Conservation (phyloP, 2,888 invertebrate genomes). For the Drepana falcataria region DNA sequence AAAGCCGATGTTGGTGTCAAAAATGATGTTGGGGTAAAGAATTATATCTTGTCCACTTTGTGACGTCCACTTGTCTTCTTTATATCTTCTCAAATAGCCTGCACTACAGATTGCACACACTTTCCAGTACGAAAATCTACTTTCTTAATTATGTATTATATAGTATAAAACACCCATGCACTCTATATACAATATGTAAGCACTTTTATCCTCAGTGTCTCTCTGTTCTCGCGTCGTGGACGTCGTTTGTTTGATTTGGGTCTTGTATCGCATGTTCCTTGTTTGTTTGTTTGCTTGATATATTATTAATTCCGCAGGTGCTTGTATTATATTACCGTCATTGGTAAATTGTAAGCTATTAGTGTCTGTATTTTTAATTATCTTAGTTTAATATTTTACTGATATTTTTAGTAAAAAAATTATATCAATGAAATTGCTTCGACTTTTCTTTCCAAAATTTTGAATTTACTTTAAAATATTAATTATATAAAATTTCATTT, state of each 20-base stretch:
- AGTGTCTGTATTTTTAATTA: no score
- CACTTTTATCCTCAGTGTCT: conserved; percentile 18
- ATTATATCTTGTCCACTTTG: conserved; percentile 24
- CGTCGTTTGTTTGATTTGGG: conserved; percentile 28
- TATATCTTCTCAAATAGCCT: conserved; percentile 18
- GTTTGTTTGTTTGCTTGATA: conserved; percentile 27
- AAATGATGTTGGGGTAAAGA: conserved; percentile 57
- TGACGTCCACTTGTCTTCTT: conserved; percentile 35
- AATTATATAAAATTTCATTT: no score
- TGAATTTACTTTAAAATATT: no score
- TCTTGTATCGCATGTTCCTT: conserved; percentile 54
- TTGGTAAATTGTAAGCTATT: background rate
- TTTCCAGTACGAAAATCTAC: background rate
- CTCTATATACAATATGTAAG: conserved; percentile 12
- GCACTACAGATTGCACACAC: conserved; percentile 16
- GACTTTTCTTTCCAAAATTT: no score
- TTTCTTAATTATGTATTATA: background rate
- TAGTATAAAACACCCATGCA: conserved; percentile 14
- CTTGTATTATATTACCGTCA: background rate
- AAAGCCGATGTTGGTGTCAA: conserved; percentile 42
- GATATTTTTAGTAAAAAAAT: no score
- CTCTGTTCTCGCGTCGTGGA: conserved; percentile 6
- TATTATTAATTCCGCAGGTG: conserved; percentile 22
- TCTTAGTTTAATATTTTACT: no score
- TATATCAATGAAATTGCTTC: no score